Conservation (phyloP, 2,797 vertebrate genomes). For the Sebastiscus tertius region DNA sequence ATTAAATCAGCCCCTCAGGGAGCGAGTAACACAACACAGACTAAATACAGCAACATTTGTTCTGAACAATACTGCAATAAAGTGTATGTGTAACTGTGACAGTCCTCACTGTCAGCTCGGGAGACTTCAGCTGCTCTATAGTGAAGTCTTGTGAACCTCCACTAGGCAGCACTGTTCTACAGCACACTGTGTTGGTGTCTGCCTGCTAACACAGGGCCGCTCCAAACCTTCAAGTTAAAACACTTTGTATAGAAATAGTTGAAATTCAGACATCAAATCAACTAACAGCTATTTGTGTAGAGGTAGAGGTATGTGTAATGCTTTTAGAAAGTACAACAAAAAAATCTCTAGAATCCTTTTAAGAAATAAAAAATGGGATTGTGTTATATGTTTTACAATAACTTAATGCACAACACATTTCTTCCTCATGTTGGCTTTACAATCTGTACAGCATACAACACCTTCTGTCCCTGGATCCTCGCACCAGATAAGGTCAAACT, state of each 20-base stretch:
- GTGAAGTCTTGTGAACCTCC: background rate
- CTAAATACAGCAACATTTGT: background rate
- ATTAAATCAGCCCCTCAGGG: background rate
- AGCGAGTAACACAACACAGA: background rate
- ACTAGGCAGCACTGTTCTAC: conserved; percentile 13
- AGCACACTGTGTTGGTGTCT: background rate
- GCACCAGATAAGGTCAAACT: no score
- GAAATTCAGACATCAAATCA: background rate
- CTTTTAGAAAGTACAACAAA: no score
- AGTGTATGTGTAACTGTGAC: background rate
- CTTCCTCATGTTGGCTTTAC: background rate
- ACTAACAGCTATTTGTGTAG: no score
- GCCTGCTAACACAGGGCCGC: background rate
- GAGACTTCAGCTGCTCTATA: background rate
- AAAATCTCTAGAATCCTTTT: background rate
- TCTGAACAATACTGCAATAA: background rate
- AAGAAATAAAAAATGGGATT: background rate
- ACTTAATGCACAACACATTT: background rate
- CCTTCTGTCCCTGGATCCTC: no score
- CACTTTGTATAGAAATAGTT: background rate
- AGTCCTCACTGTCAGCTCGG: no score
- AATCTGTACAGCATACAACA: no score
- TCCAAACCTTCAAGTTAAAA: background rate
- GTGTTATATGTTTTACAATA: background rate
- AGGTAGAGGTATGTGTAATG: background rate